Evolutionary conservation across 1,140 invertebrate species (phyloP).

Genomic region (Eupristina koningsbergeri): DNA sequence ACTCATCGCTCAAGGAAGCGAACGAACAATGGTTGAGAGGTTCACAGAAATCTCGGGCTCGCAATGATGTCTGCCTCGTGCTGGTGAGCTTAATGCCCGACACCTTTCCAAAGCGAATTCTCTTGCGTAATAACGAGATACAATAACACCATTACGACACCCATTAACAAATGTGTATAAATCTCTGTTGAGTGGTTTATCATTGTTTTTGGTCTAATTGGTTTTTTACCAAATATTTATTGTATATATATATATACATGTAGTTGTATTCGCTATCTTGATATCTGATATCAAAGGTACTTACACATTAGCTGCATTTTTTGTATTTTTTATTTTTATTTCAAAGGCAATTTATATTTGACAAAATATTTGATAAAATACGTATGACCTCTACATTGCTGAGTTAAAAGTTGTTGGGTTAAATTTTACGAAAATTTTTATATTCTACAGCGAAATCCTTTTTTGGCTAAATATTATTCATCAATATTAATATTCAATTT

Average conservation of each 20-base stretch:
- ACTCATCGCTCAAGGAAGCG: constrained; percentile 5
- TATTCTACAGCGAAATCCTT: too few species aligned
- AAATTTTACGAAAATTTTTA: too few species aligned
- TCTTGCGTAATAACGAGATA: constrained; percentile 24
- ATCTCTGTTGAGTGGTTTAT: background rate
- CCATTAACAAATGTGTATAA: background rate
- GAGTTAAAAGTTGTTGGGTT: too few species aligned
- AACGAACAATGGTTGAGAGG: constrained; percentile 27
- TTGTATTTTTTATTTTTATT: background rate
- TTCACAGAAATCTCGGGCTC: constrained; percentile 20
- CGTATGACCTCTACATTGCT: too few species aligned
- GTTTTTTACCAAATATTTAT: too few species aligned
- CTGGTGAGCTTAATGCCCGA: constrained; percentile 42
- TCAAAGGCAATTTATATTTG: background rate
- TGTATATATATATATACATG: too few species aligned
- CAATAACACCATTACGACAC: constrained; percentile 11
- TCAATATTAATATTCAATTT: too few species aligned
- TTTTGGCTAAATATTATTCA: too few species aligned
- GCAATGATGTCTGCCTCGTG: background rate
- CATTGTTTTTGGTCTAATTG: background rate
- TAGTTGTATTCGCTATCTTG: background rate
- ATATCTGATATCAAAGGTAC: background rate
- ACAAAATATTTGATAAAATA: too few species aligned
- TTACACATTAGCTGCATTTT: background rate
- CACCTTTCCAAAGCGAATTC: constrained; percentile 4